These are phyloP conservation scores for Bombus sylvicola DNA, from an alignment of 1,140 invertebrate genomes.

Conservation along the genomic window DNA sequence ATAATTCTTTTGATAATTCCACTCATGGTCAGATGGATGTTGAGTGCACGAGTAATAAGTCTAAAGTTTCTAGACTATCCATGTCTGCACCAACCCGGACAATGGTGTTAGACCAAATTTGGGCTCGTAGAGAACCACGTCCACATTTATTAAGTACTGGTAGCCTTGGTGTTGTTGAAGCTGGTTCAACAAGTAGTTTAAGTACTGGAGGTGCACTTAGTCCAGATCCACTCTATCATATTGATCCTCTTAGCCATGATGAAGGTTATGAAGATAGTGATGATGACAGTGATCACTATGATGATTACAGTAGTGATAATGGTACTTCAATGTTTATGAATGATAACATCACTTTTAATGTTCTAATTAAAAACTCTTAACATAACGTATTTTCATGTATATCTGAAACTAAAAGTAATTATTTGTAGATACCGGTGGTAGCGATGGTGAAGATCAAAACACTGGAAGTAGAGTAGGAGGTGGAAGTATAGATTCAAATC, in stretches of 20 bases:
- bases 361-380: not conserved
- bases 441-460: slow-evolving; percentile 86
- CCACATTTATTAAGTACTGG: slow-evolving; percentile 93
- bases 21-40: slow-evolving; percentile 75
- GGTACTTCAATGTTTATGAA: slow-evolving; percentile 78
- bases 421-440: slow-evolving; percentile 68
- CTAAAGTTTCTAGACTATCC: slow-evolving; percentile 87
- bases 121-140: slow-evolving; percentile 92
- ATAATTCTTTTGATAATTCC: slow-evolving; percentile 81
- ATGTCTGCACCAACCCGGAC: slow-evolving; percentile 92
- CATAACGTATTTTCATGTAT: not conserved
- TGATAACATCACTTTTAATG: not conserved
- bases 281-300: slow-evolving; percentile 93
- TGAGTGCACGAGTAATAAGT: slow-evolving; percentile 77
- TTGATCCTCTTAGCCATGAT: slow-evolving; percentile 91
- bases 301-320: slow-evolving; percentile 92
- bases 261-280: slow-evolving; percentile 88
- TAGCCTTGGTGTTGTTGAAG: slow-evolving; percentile 88
- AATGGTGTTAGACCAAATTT: slow-evolving; percentile 91
- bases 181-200: slow-evolving; percentile 93
- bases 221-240: slow-evolving; percentile 86
- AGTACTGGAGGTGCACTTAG: slow-evolving; percentile 92
- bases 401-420: not conserved
- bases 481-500: slow-evolving; percentile 76
- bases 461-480: slow-evolving; percentile 78